A percentile compares a stretch with the other conserved stretches of the same genome.
phyloP scores from a whole-genome alignment of 2,888 invertebrate genomes.

The Drosophila algonquin region DNA sequence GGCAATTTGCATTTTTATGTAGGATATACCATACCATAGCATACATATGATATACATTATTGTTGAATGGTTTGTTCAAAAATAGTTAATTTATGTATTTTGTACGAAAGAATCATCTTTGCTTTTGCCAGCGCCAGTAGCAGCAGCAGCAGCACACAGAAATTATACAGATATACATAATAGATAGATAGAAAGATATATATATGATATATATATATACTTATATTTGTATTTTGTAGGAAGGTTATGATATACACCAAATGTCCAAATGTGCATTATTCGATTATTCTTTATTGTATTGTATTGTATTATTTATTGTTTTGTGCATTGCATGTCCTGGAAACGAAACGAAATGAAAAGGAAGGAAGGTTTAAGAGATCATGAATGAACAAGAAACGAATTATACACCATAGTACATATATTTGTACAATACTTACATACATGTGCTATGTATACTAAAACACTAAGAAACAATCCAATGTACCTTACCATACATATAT shows the following conservation, averaged over 20 bases:
- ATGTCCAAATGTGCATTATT: constrained; percentile 1
- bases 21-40: neutral
- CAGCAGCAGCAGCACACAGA: neutral
- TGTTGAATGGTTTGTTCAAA: neutral
- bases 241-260: neutral
- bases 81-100: neutral
- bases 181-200: neutral
- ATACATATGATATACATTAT: neutral
- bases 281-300: neutral
- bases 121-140: neutral
- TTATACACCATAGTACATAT: neutral
- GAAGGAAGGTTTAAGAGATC: neutral
- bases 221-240: neutral
- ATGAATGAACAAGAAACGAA: neutral
- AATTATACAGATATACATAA: neutral
- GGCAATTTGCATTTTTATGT: constrained; percentile 38
- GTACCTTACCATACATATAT: constrained; percentile 64
- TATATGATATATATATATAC: neutral
- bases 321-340: neutral
- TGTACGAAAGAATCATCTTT: neutral
- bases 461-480: constrained; percentile 74
- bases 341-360: too few species aligned
- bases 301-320: constrained; percentile 1
- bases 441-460: constrained; percentile 30
- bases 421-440: constrained; percentile 8